Evolutionary conservation across 64 coral and sea anemone species (phyloP), one percentile per base, ranked within the genome.

Genomic region (Anthopleura sola): DNA sequence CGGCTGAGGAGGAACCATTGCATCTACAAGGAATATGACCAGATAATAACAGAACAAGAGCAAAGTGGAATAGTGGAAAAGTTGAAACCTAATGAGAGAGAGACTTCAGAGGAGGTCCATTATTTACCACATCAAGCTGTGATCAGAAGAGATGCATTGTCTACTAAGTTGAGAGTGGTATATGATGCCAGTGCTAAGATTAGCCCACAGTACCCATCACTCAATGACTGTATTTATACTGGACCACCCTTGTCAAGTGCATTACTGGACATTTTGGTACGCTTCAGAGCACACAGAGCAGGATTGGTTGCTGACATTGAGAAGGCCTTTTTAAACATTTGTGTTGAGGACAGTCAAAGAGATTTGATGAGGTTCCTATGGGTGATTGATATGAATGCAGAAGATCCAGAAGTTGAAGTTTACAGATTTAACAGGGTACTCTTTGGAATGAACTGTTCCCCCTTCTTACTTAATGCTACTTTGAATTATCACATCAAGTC

Each of bases 201-300:
- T 16, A 44, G 40, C 47, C 40, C 39, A 68, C 44, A 39, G 12
- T 33, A 37, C 3, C 55, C 62, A 24, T 57, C 85, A 2, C 34
- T 93, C n/a, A 93, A 93, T 81, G 91, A 93, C 36, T 93, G 91
- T 81, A 77, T 89, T 33, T 47, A 89, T 82, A 40, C 77, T 26
- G 86, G 86, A 29, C 87, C 91, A 37, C n/a, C 81, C 5, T 29
- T 88, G 28, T 55, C 57, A 19, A 68, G 60, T n/a, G 51, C 54
- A 21, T 57, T 93, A 33, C 10, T 85, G 49, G 82, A 93, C 53
- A 85, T 93, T 31, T 47, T 93, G 37, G n/a, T 88, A 1, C 21
- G 74, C 44, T 93, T 93, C 58, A 36, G 91, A 16, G 75, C 38
- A 37, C 36, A 88, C 53, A 84, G 64, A 39, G 16, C 64, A 12